A percentile compares a stretch with the other conserved stretches of the same genome.
Conservation (phyloP, 2,797 vertebrate genomes). For the Coluber constrictor region DNA sequence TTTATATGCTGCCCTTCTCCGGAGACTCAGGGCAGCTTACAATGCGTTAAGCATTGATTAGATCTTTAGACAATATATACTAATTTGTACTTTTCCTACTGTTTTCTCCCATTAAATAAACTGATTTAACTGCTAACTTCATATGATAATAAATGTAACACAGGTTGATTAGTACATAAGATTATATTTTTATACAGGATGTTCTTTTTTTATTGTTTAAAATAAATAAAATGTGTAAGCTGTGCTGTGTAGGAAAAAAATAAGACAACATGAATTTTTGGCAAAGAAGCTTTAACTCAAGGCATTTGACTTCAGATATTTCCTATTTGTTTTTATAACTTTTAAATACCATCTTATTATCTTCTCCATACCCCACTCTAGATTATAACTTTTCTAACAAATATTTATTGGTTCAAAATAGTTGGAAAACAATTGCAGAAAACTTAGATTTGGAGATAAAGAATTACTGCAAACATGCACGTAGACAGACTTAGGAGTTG, state of each 20-base stretch:
- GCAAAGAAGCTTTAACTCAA: not conserved
- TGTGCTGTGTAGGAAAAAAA: not conserved
- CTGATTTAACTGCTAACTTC: not conserved
- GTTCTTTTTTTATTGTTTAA: not conserved
- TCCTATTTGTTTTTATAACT: not conserved
- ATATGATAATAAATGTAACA: not conserved
- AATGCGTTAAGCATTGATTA: not conserved
- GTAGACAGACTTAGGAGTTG: not conserved
- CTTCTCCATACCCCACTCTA: not conserved
- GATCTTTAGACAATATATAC: not conserved
- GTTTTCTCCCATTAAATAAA: not conserved
- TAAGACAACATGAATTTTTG: not conserved
- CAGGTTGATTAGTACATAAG: not conserved
- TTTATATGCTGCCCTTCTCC: too few relatives aligned
- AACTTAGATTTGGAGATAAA: not conserved
- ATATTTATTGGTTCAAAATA: too few relatives aligned
- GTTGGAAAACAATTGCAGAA: not conserved
- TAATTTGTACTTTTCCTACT: not conserved
- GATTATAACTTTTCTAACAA: not conserved
- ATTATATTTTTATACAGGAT: not conserved
- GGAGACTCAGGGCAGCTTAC: too few relatives aligned
- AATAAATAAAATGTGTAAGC: not conserved
- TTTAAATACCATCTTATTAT: not conserved
- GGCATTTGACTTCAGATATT: not conserved
- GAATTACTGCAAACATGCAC: not conserved